These are phyloP conservation scores for Tenthredo amoena DNA, from an alignment of 2,888 invertebrate genomes.

Conservation along the genomic window DNA sequence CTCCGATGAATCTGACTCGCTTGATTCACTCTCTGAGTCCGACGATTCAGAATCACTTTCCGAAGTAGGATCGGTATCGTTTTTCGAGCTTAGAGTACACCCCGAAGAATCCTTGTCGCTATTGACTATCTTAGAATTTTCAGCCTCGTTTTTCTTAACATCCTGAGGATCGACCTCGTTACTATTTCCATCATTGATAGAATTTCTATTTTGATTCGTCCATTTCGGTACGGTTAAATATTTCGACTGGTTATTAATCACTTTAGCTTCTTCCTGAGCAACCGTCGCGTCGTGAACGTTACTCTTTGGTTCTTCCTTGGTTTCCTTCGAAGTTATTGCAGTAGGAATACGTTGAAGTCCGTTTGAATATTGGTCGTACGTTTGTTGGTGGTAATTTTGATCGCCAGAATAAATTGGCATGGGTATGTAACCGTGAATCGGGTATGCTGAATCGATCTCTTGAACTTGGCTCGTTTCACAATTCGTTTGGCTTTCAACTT, in stretches of 20 bases:
- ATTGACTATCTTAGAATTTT: slow-evolving; percentile 45
- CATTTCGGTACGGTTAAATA: slow-evolving; percentile 50
- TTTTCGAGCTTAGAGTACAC: slow-evolving; percentile 12
- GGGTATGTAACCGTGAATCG: slow-evolving; percentile 18
- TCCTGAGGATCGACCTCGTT: slow-evolving; percentile 38
- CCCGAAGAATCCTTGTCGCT: slow-evolving; percentile 54
- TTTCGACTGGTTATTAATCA: neutral
- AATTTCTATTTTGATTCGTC: slow-evolving; percentile 23
- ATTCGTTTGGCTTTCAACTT: neutral
- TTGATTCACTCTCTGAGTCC: slow-evolving; percentile 59
- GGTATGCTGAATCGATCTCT: slow-evolving; percentile 5
- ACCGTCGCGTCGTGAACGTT: neutral
- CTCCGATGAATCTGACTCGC: neutral
- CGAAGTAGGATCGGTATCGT: slow-evolving; percentile 52
- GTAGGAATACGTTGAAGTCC: neutral
- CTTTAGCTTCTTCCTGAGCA: neutral
- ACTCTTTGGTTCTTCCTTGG: neutral
- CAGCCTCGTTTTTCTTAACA: slow-evolving; percentile 9
- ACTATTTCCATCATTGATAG: slow-evolving; percentile 25
- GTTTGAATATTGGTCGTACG: neutral
- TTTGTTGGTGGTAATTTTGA: neutral
- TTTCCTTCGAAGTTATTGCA: neutral
- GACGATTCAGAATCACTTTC: slow-evolving; percentile 53
- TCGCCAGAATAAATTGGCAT: slow-evolving; percentile 28
- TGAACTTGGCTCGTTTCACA: slow-evolving; percentile 11